A percentile compares a stretch with the other conserved stretches of the same genome.
These are phyloP conservation scores for Prunella fulvescens DNA, from an alignment of 2,113 vertebrate genomes.

Conservation along the genomic window DNA sequence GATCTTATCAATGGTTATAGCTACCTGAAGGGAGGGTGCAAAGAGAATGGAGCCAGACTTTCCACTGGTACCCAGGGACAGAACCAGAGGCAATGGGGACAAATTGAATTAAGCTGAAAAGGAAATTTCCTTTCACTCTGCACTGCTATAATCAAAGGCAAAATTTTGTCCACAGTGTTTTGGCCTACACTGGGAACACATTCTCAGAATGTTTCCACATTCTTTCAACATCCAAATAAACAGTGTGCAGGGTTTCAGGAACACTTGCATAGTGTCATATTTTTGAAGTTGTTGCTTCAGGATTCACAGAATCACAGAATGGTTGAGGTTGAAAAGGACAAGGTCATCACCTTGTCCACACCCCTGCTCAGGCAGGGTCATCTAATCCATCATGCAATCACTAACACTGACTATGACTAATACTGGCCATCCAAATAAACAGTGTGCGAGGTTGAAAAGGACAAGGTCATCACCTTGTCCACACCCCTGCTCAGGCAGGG, in stretches of 20 bases:
- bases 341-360: background rate
- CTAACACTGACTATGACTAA: too few relatives aligned
- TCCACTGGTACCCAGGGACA: background rate
- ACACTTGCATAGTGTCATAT: background rate
- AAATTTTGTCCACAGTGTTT: background rate
- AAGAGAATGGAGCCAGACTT: background rate
- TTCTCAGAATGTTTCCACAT: background rate
- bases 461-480: too few relatives aligned
- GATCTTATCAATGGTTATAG: background rate
- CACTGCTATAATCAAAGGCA: background rate
- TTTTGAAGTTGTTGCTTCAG: background rate
- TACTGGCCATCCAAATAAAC: too few relatives aligned
- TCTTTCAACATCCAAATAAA: background rate
- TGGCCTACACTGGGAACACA: background rate
- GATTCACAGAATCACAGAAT: conserved; percentile 63
- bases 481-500: too few relatives aligned
- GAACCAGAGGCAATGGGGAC: background rate
- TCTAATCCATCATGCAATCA: too few relatives aligned
- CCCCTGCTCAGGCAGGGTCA: background rate
- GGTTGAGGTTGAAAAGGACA: background rate
- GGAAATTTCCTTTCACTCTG: background rate
- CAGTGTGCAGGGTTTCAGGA: background rate
- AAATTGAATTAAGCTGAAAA: background rate
- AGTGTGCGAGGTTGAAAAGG: too few relatives aligned
- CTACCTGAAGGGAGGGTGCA: background rate